Evolutionary conservation across 2,113 vertebrate species (phyloP).

Genomic region (Oxyura jamaicensis): DNA sequence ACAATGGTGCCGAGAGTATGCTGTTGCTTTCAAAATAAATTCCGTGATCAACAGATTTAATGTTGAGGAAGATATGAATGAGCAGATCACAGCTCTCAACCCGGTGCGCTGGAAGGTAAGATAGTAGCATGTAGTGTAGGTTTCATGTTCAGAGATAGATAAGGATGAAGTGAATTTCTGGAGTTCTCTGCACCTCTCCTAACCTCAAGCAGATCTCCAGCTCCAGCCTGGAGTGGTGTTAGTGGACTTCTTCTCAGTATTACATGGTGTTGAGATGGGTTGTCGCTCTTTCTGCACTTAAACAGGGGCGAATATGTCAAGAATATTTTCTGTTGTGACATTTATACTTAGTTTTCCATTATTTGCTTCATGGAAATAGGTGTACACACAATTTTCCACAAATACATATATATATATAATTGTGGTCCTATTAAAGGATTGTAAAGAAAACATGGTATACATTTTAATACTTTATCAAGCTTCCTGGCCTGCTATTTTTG

Average conservation of each 20-base stretch:
- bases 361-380: not conserved
- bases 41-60: conserved; percentile 95
- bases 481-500: not conserved
- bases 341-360: not conserved
- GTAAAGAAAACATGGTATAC: not conserved
- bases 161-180: not conserved
- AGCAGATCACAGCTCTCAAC: conserved; percentile 80
- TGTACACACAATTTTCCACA: not conserved
- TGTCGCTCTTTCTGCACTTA: not conserved
- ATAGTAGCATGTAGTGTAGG: accelerated
- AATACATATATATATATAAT: not conserved
- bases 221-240: not conserved
- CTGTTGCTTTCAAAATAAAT: conserved; percentile 95
- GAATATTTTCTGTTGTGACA: not conserved
- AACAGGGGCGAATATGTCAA: not conserved
- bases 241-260: not conserved
- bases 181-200: not conserved
- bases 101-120: conserved; percentile 95
- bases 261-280: not conserved
- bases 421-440: not conserved
- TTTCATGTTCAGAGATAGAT: not conserved
- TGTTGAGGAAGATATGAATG: conserved; percentile 88
- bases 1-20: conserved; percentile 86
- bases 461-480: not conserved
- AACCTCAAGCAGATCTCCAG: not conserved